phyloP scores from a whole-genome alignment of 2,113 vertebrate species.

The Okapia johnstoni region DNA sequence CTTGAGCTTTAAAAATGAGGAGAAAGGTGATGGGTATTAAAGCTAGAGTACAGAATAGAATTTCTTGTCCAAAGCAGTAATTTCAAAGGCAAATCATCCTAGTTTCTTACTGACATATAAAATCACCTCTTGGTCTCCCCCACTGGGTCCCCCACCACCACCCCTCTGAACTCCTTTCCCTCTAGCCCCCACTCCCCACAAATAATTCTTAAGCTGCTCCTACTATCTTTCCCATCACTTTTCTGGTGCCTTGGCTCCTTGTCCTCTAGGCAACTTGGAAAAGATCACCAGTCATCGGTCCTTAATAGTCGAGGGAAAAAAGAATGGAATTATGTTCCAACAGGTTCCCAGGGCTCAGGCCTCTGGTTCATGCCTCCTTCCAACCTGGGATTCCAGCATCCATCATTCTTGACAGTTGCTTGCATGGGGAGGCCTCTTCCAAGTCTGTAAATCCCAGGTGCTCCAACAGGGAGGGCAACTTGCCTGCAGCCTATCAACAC shows the following conservation, averaged over 20 bases:
- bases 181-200: not conserved
- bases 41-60: not conserved
- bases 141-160: rapidly evolving
- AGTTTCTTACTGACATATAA: not conserved
- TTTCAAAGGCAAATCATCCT: not conserved
- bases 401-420: conserved; percentile 42
- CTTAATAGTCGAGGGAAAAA: not conserved
- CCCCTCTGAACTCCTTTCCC: not conserved
- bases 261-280: not conserved
- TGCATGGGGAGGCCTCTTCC: not conserved
- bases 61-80: not conserved
- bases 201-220: not conserved
- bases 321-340: not conserved
- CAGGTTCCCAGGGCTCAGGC: conserved; percentile 13
- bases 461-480: not conserved
- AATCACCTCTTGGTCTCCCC: not conserved
- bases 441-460: conserved; percentile 35
- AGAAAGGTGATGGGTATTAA: not conserved
- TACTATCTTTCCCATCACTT: not conserved
- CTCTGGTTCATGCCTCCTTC: not conserved
- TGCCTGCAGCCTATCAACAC: not conserved
- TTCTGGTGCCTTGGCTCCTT: not conserved
- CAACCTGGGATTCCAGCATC: not conserved
- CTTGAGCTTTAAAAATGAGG: not conserved
- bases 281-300: not conserved